These are phyloP conservation scores for Neodiprion lecontei DNA, from an alignment of 1,140 invertebrate species.

Conservation along the genomic window DNA sequence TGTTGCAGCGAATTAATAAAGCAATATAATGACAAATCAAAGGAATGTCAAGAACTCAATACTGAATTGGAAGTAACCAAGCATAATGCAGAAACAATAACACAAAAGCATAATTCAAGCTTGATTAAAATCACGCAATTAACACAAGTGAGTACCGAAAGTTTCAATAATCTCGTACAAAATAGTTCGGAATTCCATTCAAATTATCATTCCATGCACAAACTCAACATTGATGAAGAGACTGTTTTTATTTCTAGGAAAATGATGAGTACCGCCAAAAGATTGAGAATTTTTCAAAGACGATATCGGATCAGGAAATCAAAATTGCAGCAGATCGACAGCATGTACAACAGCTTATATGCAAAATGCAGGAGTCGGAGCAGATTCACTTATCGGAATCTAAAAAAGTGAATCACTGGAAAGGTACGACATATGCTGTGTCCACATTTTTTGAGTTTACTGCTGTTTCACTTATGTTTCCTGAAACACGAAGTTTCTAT, in stretches of 20 bases:
- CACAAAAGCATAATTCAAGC: conserved; percentile 29
- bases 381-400: conserved; percentile 22
- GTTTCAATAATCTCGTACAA: too few species aligned
- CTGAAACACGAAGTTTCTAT: too few species aligned
- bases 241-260: conserved; percentile 26
- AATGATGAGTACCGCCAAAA: conserved; percentile 30
- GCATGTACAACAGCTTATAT: conserved; percentile 38
- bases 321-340: conserved; percentile 38
- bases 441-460: too few species aligned
- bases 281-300: conserved; percentile 18
- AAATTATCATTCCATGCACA: too few species aligned
- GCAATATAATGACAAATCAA: conserved; percentile 41
- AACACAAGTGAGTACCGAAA: conserved; percentile 35
- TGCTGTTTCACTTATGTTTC: too few species aligned
- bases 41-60: conserved; percentile 36
- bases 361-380: conserved; percentile 38
- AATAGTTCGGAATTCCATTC: too few species aligned
- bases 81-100: conserved; percentile 25
- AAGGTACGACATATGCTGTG: too few species aligned
- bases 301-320: conserved; percentile 28
- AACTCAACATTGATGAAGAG: not conserved
- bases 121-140: conserved; percentile 35
- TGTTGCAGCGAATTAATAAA: conserved; percentile 41
- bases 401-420: not conserved
- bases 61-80: conserved; percentile 26